phyloP scores from a whole-genome alignment of 2,113 vertebrate species.

The Cnemophilus loriae region DNA sequence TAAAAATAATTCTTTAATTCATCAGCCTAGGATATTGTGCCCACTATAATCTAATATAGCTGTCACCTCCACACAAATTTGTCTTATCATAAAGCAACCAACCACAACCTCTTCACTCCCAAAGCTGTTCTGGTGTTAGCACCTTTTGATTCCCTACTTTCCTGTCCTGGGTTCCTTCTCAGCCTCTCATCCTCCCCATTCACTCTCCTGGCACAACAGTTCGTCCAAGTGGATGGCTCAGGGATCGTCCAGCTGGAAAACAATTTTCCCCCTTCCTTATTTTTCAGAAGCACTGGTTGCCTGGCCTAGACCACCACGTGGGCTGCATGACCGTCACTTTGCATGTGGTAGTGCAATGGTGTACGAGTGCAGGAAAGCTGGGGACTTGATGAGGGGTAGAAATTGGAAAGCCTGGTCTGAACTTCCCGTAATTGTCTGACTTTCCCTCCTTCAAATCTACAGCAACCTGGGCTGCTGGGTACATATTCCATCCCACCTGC shows the following conservation, averaged over 20 bases:
- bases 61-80: background rate
- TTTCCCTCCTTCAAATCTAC: background rate
- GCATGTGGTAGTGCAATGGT: rapidly evolving
- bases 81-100: background rate
- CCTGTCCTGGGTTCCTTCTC: background rate
- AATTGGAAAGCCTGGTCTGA: background rate
- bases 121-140: background rate
- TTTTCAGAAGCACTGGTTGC: background rate
- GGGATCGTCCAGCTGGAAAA: background rate
- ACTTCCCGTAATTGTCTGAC: background rate
- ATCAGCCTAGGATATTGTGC: background rate
- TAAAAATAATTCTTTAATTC: background rate
- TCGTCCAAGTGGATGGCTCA: background rate
- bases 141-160: background rate
- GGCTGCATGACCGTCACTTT: background rate
- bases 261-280: background rate
- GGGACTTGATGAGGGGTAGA: background rate
- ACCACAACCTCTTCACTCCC: background rate
- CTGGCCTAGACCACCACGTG: background rate
- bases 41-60: background rate
- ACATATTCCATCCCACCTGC: background rate
- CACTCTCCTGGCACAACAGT: background rate
- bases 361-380: background rate
- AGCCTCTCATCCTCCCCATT: background rate
- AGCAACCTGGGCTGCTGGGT: background rate